Evolutionary conservation across 1,140 invertebrate species (phyloP), one percentile per base, ranked within the genome.

Genomic region (Tetragnatha versicolor): DNA sequence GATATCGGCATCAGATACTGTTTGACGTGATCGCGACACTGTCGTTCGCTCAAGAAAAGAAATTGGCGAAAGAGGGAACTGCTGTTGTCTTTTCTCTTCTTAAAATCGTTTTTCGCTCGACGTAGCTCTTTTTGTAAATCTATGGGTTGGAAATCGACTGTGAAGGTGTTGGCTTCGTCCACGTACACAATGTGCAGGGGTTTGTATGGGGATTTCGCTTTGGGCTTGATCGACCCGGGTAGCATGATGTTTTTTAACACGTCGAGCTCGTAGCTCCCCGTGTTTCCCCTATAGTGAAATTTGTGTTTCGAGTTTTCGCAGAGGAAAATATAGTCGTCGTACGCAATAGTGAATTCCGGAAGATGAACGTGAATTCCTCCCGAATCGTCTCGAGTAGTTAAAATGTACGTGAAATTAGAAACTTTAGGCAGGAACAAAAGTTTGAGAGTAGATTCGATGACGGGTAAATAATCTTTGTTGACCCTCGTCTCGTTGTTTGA

Each of bases 321-420:
- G 1, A 70, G n/a, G 0, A 42, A 5, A 14, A 70, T 55, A 35
- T 70, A 70, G 55, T 70, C 68, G 17, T 68, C 65, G 12, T 70
- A 31, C 0, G 2, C 1, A 51, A 70, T 70, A 14, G n/a, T 29
- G 25, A 53, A 37, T 55, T 53, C 66, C 0, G 65, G 65, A 3
- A 68, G 10, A 31, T 68, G 65, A 7, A 68, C 14, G 17, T 68
- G 65, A 47, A 68, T 0, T 3, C 65, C 65, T 17, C 3, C 3
- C 5, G 17, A 25, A 3, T 9, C 25, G 2, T 2, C 0, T 7
- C 65, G 65, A 14, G 4, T 7, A 17, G 65, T 27, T 2, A 49
- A 17, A 51, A 68, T 49, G 2, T 20, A 31, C 22, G 29, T 68
- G 3, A 68, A 68, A 29, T 68, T 17, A 3, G 27, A 14, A 2